Evolutionary conservation across 2,113 vertebrate genomes (phyloP).

Genomic region (Gambusia holbrooki): DNA sequence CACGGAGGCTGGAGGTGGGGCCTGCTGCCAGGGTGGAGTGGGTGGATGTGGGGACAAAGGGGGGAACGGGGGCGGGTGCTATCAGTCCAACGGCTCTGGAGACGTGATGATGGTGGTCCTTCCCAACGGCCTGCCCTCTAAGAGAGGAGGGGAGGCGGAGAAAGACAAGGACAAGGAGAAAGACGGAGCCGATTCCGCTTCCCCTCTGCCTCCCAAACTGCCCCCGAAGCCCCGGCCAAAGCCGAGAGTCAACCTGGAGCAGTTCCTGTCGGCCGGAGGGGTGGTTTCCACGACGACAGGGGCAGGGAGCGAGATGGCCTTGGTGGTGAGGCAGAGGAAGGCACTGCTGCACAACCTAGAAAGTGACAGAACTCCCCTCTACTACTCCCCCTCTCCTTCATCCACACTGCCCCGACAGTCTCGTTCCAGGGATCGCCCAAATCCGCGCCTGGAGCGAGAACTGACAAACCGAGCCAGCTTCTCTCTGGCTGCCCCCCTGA

Average conservation of each 20-base stretch:
- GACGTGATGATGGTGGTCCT: conserved; percentile 84
- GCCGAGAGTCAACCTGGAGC: conserved; percentile 75
- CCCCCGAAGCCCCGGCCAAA: conserved; percentile 72
- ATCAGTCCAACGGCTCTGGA: conserved; percentile 87
- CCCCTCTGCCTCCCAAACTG: conserved; percentile 66
- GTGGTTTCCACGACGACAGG: conserved; percentile 63
- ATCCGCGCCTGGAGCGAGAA: conserved; percentile 64
- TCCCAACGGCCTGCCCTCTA: conserved; percentile 79
- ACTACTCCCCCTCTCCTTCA: conserved; percentile 74
- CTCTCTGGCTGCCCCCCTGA: conserved; percentile 70
- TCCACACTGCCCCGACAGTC: conserved; percentile 74
- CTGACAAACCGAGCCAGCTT: conserved; percentile 73
- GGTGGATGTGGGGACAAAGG: conserved; percentile 67
- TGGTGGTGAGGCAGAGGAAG: conserved; percentile 70
- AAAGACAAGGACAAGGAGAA: conserved; percentile 61
- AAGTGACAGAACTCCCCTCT: conserved; percentile 72
- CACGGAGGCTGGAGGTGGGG: conserved; percentile 60
- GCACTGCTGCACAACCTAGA: conserved; percentile 61
- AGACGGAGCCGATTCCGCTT: conserved; percentile 43
- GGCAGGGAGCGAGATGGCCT: conserved; percentile 60
- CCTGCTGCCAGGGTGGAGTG: conserved; percentile 70
- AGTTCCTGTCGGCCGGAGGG: conserved; percentile 72
- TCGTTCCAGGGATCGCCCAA: conserved; percentile 61
- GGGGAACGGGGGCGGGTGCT: conserved; percentile 83
- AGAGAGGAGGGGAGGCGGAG: conserved; percentile 56